These are phyloP conservation scores for Adelges cooleyi DNA, from an alignment of 1,140 invertebrate genomes.

Conservation along the genomic window DNA sequence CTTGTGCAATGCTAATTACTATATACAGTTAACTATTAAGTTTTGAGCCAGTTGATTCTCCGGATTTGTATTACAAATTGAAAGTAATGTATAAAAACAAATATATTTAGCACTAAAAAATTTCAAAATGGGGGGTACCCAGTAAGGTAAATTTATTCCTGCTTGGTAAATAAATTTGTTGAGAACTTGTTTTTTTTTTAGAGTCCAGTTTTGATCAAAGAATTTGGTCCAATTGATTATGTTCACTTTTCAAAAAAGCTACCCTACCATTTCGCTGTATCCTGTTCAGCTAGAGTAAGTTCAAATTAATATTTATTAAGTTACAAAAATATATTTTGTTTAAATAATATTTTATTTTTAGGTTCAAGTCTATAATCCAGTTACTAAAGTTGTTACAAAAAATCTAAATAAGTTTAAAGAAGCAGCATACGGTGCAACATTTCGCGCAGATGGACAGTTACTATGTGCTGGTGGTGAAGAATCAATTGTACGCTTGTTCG, in stretches of 20 bases:
- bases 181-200: slow-evolving; percentile 42
- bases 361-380: slow-evolving; percentile 79
- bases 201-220: slow-evolving; percentile 78
- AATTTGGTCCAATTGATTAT: slow-evolving; percentile 81
- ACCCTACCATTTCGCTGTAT: slow-evolving; percentile 79
- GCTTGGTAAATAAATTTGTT: no score
- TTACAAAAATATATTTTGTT: background rate
- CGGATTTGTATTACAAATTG: no score
- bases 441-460: slow-evolving; percentile 73
- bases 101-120: no score
- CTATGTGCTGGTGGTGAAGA: slow-evolving; percentile 82
- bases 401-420: slow-evolving; percentile 78
- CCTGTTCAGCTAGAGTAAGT: slow-evolving; percentile 71
- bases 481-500: slow-evolving; percentile 73
- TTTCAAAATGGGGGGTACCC: no score
- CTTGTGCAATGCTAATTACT: no score
- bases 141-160: no score
- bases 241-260: slow-evolving; percentile 79
- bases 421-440: slow-evolving; percentile 72
- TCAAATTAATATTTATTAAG: background rate
- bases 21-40: no score
- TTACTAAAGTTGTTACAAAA: slow-evolving; percentile 69
- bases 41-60: no score
- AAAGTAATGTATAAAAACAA: no score
- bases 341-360: slow-evolving; percentile 36